phyloP scores from a whole-genome alignment of 2,113 vertebrate genomes.

The Ceyx margarethae region DNA sequence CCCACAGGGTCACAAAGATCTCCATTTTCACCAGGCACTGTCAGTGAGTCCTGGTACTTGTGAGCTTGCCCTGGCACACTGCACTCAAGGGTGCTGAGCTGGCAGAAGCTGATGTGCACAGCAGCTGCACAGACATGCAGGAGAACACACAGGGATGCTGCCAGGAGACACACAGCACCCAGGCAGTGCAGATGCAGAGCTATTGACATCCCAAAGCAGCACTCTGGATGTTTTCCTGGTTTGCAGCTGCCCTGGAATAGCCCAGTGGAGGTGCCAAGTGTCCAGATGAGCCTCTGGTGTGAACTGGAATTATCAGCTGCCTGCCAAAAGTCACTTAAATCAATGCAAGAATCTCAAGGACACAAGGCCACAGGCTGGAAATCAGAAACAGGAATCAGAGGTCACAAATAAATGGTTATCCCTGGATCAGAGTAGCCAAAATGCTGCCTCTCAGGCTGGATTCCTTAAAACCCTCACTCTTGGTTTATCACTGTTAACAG shows the following conservation, averaged over 20 bases:
- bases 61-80: rapidly evolving
- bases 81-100: neutral
- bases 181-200: neutral
- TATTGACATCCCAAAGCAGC: neutral
- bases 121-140: neutral
- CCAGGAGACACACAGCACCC: neutral
- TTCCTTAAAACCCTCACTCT: neutral
- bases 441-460: neutral
- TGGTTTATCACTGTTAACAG: neutral
- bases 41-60: neutral
- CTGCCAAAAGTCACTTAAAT: neutral
- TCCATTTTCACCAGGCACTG: neutral
- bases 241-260: neutral
- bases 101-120: neutral
- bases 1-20: neutral
- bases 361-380: neutral
- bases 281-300: no score
- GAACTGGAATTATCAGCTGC: neutral
- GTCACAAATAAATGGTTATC: neutral
- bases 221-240: neutral
- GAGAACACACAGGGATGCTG: neutral
- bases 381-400: neutral
- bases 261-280: neutral
- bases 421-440: neutral
- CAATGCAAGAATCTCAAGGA: neutral